Conservation (phyloP, 2,888 invertebrate species). For the Panopea generosa region DNA sequence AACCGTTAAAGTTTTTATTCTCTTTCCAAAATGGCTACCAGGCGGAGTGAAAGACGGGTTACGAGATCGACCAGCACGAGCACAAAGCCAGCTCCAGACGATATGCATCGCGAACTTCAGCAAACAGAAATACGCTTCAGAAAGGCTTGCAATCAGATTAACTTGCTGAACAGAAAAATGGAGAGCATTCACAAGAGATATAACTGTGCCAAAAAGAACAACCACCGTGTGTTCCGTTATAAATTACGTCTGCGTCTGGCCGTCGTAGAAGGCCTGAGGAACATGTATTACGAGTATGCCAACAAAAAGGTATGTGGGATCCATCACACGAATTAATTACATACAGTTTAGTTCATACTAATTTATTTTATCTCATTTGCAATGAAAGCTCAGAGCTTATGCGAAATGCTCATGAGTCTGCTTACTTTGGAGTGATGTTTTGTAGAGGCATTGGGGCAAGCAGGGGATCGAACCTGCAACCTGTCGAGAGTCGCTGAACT, state of each 20-base stretch:
- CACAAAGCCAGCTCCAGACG: constrained; percentile 13
- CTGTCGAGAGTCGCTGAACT: too few species aligned
- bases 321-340: too few species aligned
- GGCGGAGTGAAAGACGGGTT: constrained; percentile 43
- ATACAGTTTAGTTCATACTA: too few species aligned
- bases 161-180: constrained; percentile 62
- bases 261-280: constrained; percentile 59
- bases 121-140: constrained; percentile 58
- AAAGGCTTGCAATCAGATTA: constrained; percentile 65
- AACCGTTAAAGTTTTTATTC: neutral
- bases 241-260: constrained; percentile 56
- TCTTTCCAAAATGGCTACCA: constrained; percentile 43
- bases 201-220: constrained; percentile 65
- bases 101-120: constrained; percentile 58
- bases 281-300: constrained; percentile 65
- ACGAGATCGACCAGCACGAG: constrained; percentile 45
- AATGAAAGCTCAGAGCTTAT: too few species aligned
- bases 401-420: too few species aligned
- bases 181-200: constrained; percentile 64
- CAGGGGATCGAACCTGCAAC: too few species aligned
- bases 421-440: too few species aligned
- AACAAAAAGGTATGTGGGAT: constrained; percentile 61
- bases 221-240: constrained; percentile 60
- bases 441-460: neutral
- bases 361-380: neutral